These are phyloP conservation scores for Himantopus leucocephalus DNA, from an alignment of 2,113 vertebrate species.

Conservation along the genomic window DNA sequence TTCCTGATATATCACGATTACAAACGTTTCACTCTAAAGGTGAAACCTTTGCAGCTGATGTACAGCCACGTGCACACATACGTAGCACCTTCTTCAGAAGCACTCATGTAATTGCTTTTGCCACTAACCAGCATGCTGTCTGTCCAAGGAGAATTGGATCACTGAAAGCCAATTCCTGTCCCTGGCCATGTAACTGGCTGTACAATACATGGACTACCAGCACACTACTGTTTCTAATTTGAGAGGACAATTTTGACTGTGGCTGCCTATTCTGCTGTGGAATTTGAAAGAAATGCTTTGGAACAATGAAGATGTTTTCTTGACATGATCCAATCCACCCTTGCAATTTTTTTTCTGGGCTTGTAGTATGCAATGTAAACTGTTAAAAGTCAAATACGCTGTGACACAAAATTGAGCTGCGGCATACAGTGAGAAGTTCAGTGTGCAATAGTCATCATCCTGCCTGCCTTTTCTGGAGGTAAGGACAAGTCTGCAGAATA, in stretches of 20 bases:
- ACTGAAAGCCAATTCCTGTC: background rate
- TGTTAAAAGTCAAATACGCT: background rate
- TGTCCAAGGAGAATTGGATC: background rate
- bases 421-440: background rate
- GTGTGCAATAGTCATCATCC: background rate
- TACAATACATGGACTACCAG: rapidly evolving
- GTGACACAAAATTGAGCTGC: background rate
- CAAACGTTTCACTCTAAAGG: background rate
- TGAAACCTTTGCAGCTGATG: background rate
- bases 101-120: background rate
- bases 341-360: background rate
- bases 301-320: background rate
- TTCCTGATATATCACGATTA: background rate
- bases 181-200: background rate
- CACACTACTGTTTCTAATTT: background rate
- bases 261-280: background rate
- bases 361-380: background rate
- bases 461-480: background rate
- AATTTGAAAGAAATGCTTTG: background rate
- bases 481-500: background rate
- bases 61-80: background rate
- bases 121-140: background rate
- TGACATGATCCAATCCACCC: background rate
- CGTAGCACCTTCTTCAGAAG: background rate
- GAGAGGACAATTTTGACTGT: background rate